phyloP scores from a whole-genome alignment of 2,113 vertebrate species.

The Desmodus rotundus region DNA sequence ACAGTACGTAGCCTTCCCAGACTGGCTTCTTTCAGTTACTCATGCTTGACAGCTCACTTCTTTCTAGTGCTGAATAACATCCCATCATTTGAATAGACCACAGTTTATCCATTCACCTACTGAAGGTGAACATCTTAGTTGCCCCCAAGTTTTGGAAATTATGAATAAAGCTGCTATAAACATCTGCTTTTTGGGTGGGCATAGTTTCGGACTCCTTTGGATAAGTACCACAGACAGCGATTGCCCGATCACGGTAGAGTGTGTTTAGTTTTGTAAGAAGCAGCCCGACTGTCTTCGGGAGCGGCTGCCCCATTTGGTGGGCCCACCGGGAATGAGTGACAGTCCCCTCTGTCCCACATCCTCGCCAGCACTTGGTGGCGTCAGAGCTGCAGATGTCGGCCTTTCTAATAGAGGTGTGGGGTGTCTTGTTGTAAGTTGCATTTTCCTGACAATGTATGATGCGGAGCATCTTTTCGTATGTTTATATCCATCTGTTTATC shows the following conservation, averaged over 20 bases:
- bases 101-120: background rate
- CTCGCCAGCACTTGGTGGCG: background rate
- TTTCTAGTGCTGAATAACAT: background rate
- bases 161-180: background rate
- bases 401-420: too few relatives aligned
- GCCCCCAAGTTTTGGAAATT: background rate
- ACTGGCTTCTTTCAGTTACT: background rate
- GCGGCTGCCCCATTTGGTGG: background rate
- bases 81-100: background rate
- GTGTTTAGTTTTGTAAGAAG: background rate
- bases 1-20: background rate
- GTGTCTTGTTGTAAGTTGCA: background rate
- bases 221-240: background rate
- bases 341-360: background rate
- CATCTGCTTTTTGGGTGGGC: background rate
- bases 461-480: too few relatives aligned
- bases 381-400: background rate
- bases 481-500: too few relatives aligned
- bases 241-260: background rate
- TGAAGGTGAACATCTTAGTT: background rate
- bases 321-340: background rate
- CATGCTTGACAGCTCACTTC: background rate
- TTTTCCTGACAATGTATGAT: background rate
- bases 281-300: background rate
- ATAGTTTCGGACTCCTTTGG: background rate